Evolutionary conservation across 2,888 invertebrate genomes (phyloP).

Genomic region (Pollenia amentaria): DNA sequence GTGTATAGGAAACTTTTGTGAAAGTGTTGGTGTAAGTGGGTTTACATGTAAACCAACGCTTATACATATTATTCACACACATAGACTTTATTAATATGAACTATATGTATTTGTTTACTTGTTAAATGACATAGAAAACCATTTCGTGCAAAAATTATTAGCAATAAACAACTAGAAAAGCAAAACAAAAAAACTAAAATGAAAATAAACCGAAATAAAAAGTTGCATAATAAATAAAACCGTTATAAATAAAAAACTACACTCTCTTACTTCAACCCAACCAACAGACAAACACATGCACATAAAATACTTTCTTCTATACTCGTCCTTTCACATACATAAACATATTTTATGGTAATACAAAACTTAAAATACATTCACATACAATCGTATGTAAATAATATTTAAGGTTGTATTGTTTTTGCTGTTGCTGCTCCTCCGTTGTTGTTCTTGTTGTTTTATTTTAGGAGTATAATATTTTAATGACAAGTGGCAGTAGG

Average conservation of each 20-base stretch:
- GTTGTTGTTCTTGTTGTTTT: conserved; percentile 23
- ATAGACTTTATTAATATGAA: background rate
- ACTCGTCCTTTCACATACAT: conserved; percentile 18
- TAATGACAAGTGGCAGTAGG: conserved; percentile 49
- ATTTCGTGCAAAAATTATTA: conserved; percentile 75
- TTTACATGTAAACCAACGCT: background rate
- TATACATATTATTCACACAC: background rate
- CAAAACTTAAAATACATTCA: conserved; percentile 41
- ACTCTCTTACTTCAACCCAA: background rate
- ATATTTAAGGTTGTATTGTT: conserved; percentile 54
- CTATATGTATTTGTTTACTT: conserved; percentile 57
- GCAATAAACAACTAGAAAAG: conserved; percentile 69
- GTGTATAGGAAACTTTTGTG: conserved; percentile 22
- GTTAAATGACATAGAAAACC: conserved; percentile 74
- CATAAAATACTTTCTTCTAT: conserved; percentile 2
- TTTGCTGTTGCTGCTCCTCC: conserved; percentile 1
- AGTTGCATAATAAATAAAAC: conserved; percentile 70
- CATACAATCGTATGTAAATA: conserved; percentile 53
- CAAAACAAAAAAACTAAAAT: conserved; percentile 34
- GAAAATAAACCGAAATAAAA: conserved; percentile 48
- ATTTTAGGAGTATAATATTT: conserved; percentile 20
- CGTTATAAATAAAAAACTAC: conserved; percentile 49
- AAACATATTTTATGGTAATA: conserved; percentile 33
- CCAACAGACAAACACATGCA: background rate
- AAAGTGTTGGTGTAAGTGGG: conserved; percentile 41